Percentiles rank a stretch among this genome's conserved stretches.
These are phyloP conservation scores for Pampusana beccarii DNA, from an alignment of 2,113 vertebrate species.

Conservation along the genomic window DNA sequence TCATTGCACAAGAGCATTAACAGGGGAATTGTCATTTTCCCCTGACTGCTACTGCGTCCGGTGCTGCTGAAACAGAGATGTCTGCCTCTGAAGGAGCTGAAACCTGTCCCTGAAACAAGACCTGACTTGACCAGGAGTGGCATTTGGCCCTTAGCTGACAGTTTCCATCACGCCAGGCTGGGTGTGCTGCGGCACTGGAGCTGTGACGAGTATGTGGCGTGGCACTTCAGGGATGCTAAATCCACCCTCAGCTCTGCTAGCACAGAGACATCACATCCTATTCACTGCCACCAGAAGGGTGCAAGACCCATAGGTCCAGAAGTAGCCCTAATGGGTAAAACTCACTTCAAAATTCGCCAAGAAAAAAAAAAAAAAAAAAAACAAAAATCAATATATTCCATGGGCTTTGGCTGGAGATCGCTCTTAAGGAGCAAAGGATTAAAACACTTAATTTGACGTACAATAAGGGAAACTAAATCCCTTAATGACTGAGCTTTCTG, in stretches of 20 bases:
- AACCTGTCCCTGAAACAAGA: neutral
- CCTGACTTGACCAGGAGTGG: neutral
- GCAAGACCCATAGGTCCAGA: neutral
- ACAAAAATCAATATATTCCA: neutral
- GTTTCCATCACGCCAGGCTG: accelerated
- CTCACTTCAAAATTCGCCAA: neutral
- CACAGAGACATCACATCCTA: neutral
- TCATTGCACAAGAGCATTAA: neutral
- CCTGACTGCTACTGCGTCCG: neutral
- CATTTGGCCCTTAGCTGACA: neutral
- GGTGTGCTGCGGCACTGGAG: accelerated
- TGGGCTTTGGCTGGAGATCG: neutral
- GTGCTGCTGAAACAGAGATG: neutral
- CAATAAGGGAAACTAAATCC: neutral
- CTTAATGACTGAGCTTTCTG: neutral
- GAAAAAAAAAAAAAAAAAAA: neutral
- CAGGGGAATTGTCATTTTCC: neutral
- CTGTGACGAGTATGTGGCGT: neutral
- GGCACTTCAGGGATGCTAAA: neutral
- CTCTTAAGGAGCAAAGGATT: neutral
- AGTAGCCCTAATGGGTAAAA: neutral
- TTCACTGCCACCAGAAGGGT: neutral
- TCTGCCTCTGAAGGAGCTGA: neutral
- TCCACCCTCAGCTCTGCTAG: neutral
- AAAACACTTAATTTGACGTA: neutral